Percentiles rank a stretch among this genome's conserved stretches.
phyloP scores from a whole-genome alignment of 92 coral and sea anemone species.

The Scolanthus callimorphus region DNA sequence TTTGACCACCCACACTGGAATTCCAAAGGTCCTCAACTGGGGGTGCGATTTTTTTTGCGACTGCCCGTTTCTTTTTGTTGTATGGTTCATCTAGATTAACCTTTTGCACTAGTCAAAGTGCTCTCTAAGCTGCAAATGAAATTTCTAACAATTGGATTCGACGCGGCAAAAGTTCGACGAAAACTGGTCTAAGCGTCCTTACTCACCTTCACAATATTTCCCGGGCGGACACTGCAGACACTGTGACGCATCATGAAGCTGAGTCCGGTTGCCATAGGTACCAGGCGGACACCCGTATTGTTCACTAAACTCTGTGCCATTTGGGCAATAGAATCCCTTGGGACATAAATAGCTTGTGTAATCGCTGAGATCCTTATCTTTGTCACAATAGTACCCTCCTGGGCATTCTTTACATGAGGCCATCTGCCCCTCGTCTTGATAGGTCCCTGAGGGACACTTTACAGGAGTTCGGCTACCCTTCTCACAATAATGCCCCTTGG shows the following conservation, averaged over 20 bases:
- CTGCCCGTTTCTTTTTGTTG: too few species aligned
- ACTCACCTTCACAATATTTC: constrained; percentile 82
- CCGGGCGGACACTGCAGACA: constrained; percentile 92
- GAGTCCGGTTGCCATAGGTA: constrained; percentile 83
- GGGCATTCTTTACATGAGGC: constrained; percentile 87
- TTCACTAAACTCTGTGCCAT: constrained; percentile 81
- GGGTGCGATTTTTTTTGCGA: too few species aligned
- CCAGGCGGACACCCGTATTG: constrained; percentile 94
- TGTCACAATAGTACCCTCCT: constrained; percentile 91
- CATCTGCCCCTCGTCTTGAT: constrained; percentile 87
- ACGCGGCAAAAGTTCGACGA: too few species aligned
- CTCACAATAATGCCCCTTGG: constrained; percentile 78
- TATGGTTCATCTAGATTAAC: too few species aligned
- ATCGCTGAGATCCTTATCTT: constrained; percentile 62
- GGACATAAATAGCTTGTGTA: constrained; percentile 78
- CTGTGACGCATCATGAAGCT: constrained; percentile 69
- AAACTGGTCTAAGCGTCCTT: too few species aligned
- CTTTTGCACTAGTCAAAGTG: too few species aligned
- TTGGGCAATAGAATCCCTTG: constrained; percentile 89
- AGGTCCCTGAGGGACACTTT: constrained; percentile 79
- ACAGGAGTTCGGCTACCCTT: constrained; percentile 82
- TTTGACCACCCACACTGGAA: too few species aligned
- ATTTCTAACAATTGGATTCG: too few species aligned
- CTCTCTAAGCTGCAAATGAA: too few species aligned
- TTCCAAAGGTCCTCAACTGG: too few species aligned